Base-by-base conservation (phyloP, 64 coral and sea anemone genomes). In the Cladopsammia gracilis region DNA sequence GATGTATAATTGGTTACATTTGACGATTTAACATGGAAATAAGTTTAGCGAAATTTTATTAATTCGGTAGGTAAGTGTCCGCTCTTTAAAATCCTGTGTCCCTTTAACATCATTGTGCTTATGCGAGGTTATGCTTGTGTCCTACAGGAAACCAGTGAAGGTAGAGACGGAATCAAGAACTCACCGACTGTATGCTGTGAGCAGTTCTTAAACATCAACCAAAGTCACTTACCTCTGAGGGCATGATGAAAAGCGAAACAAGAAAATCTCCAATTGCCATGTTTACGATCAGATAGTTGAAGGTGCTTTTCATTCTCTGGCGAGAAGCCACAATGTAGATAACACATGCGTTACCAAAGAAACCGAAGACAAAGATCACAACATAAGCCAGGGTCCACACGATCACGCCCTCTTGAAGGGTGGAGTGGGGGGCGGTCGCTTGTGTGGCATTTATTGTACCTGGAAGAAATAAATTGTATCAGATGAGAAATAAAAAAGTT, bases 251-350 rank as follows among this genome's bases (percentile, higher is more conserved):
- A 26, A 92, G 25, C 43, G 74, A 70, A 68, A 92, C 90, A n/a
- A 92, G 80, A 24, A 92, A 79, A 92, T 92, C 90, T 12, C 79
- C 90, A n/a, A 92, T 92, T 4, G 90, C 90, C 90, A 92, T 92
- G 57, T 92, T 92, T 1, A 92, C 90, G 26, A 92, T 92, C 5
- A 92, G 58, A 43, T 86, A 92, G 61, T 92, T 92, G 13, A 92
- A 92, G 1, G 90, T 92, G 61, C 67, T 86, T 15, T 92, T 91
- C 90, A 92, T 92, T 66, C 83, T 85, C 25, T 57, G 25, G 15
- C 80, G 90, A 76, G 90, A 48, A 15, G 90, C 80, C 46, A 92
- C 90, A 14, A 92, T 71, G 71, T 92, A 77, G 45, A 92, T 92
- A 5, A 92, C 61, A 9, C 70, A 62, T 1, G 44, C 45, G 47